Percentiles rank a stretch among this genome's conserved stretches.
Conservation (phyloP, 2,888 invertebrate genomes). For the Hirtodrosophila duncani region DNA sequence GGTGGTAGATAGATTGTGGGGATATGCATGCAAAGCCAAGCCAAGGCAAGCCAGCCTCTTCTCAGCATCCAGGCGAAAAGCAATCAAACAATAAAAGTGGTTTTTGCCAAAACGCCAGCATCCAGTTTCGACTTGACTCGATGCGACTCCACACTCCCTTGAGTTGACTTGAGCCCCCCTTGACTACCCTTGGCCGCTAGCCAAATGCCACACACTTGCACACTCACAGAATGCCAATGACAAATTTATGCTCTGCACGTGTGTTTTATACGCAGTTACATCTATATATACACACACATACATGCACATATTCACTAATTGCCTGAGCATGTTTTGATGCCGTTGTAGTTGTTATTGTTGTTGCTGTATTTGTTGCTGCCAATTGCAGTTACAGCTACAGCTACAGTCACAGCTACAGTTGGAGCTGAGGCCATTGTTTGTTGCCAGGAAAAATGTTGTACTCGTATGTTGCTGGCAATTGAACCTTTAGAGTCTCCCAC, state of each 20-base stretch:
- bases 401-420: no score
- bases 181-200: slow-evolving; percentile 2
- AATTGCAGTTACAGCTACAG: no score
- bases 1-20: no score
- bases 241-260: slow-evolving; percentile 41
- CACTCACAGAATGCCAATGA: slow-evolving; percentile 39
- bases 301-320: slow-evolving; percentile 17
- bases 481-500: no score
- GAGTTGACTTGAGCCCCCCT: background rate
- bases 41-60: no score
- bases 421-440: background rate
- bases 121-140: background rate
- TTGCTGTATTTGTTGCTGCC: no score
- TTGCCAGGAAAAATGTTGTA: no score
- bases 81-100: slow-evolving; percentile 40
- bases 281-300: slow-evolving; percentile 21
- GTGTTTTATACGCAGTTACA: no score
- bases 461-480: background rate
- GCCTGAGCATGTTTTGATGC: slow-evolving; percentile 4
- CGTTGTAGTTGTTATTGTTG: slow-evolving; percentile 1
- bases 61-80: slow-evolving; percentile 30
- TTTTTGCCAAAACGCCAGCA: slow-evolving; percentile 29
- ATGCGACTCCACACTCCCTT: background rate
- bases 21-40: no score
- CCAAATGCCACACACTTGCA: slow-evolving; percentile 32